Conservation (phyloP, 1,140 invertebrate species). For the Drosophila ambigua region DNA sequence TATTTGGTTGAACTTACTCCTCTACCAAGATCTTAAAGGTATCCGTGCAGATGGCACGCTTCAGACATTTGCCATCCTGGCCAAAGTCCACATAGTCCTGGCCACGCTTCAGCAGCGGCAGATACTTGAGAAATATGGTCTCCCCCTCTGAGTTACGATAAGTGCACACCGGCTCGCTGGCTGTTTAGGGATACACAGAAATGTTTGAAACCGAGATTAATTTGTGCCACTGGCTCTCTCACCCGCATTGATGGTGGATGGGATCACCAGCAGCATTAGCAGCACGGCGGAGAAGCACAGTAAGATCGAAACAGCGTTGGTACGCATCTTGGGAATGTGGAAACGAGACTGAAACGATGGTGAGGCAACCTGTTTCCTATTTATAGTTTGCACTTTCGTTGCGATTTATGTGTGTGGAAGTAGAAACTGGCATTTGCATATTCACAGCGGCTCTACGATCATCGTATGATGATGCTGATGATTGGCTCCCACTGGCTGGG, state of each 20-base stretch:
- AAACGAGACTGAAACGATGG: conserved; percentile 37
- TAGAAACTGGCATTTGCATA: conserved; percentile 57
- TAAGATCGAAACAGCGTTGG: conserved; percentile 4
- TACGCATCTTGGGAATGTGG: conserved; percentile 46
- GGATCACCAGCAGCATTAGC: conserved; percentile 15
- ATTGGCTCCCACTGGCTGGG: too few species aligned
- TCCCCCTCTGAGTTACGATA: conserved; percentile 73
- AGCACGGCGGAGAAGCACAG: conserved; percentile 18
- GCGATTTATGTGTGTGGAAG: conserved; percentile 35
- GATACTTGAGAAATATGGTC: conserved; percentile 74
- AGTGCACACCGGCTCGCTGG: conserved; percentile 65
- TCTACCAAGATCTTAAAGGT: conserved; percentile 72
- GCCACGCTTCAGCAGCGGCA: conserved; percentile 63
- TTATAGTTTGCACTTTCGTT: conserved; percentile 43
- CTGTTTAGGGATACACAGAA: conserved; percentile 12
- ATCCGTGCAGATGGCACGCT: conserved; percentile 70
- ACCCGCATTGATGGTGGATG: conserved; percentile 36
- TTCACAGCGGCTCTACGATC: conserved; percentile 1
- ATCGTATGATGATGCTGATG: too few species aligned
- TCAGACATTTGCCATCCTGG: conserved; percentile 71
- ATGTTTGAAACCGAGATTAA: background rate
- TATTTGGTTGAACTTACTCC: conserved; percentile 57
- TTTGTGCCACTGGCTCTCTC: background rate
- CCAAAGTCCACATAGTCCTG: conserved; percentile 81
- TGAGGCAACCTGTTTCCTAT: conserved; percentile 63